These are phyloP conservation scores for Pedicia rivosa DNA, from an alignment of 2,888 invertebrate genomes.

Conservation along the genomic window DNA sequence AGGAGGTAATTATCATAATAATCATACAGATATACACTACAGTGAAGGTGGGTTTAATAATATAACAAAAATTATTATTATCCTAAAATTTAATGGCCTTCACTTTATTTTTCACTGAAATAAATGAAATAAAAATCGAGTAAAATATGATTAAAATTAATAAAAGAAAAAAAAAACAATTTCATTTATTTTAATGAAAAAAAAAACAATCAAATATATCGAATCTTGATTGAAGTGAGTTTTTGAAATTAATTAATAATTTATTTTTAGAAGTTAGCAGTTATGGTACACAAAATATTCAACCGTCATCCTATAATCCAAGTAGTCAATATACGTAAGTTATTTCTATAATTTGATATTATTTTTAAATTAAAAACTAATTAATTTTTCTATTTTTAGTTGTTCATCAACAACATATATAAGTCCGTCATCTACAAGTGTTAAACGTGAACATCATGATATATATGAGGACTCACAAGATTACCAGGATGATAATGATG, in stretches of 20 bases:
- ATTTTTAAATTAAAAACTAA: too few species aligned
- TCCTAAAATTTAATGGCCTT: conserved; percentile 6
- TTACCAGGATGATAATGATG: conserved; percentile 1
- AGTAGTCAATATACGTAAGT: conserved; percentile 26
- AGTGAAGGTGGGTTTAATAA: conserved; percentile 18
- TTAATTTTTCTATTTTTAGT: too few species aligned
- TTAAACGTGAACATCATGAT: conserved; percentile 3
- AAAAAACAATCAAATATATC: too few species aligned
- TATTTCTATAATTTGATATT: too few species aligned
- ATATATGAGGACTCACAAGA: conserved; percentile 2
- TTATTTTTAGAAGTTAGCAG: conserved; percentile 21
- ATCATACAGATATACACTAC: conserved; percentile 22
- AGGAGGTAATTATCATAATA: conserved; percentile 30
- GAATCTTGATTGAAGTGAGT: background rate
- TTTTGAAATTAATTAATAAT: conserved; percentile 2
- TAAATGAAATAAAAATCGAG: background rate
- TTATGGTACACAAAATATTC: conserved; percentile 25
- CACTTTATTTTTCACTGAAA: background rate
- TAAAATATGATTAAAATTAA: background rate
- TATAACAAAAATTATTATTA: conserved; percentile 8
- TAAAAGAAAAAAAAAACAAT: too few species aligned
- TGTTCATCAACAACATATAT: conserved; percentile 3
- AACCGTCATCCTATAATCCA: conserved; percentile 24
- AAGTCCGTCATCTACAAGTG: background rate
- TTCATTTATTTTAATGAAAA: too few species aligned